Conservation (phyloP, 2,113 vertebrate species). For the Asarcornis scutulata region DNA sequence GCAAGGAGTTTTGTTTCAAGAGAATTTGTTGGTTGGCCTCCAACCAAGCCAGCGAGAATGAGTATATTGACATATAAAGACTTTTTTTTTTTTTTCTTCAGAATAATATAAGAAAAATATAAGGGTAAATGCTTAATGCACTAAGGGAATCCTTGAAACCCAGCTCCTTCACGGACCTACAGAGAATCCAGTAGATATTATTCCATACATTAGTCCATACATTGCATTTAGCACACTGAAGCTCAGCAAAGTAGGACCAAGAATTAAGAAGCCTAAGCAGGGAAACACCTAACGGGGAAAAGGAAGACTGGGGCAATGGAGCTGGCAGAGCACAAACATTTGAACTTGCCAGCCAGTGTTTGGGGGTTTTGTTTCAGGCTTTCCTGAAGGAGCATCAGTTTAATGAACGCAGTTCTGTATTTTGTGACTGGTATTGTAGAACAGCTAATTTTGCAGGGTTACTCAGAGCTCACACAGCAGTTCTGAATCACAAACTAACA, state of each 20-base stretch:
- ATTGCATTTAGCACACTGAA: background rate
- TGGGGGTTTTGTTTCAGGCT: background rate
- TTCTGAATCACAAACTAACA: background rate
- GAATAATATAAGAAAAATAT: background rate
- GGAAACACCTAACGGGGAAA: background rate
- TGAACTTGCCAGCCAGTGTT: background rate
- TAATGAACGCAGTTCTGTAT: background rate
- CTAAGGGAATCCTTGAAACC: background rate
- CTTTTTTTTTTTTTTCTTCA: background rate
- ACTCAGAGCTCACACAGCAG: background rate
- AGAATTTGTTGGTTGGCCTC: background rate
- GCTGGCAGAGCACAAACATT: background rate
- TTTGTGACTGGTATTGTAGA: background rate
- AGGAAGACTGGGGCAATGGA: background rate
- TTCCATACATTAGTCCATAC: background rate
- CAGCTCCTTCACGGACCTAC: background rate
- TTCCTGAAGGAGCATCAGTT: background rate
- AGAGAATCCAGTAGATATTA: background rate
- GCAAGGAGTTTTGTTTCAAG: background rate
- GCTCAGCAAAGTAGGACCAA: background rate
- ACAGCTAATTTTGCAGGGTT: background rate
- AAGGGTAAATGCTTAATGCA: background rate
- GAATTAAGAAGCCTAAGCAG: background rate
- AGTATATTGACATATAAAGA: background rate
- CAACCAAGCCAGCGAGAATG: background rate